A percentile compares a stretch with the other conserved stretches of the same genome.
These are phyloP conservation scores for Onychomys torridus DNA, from an alignment of 2,797 vertebrate genomes.

Conservation along the genomic window DNA sequence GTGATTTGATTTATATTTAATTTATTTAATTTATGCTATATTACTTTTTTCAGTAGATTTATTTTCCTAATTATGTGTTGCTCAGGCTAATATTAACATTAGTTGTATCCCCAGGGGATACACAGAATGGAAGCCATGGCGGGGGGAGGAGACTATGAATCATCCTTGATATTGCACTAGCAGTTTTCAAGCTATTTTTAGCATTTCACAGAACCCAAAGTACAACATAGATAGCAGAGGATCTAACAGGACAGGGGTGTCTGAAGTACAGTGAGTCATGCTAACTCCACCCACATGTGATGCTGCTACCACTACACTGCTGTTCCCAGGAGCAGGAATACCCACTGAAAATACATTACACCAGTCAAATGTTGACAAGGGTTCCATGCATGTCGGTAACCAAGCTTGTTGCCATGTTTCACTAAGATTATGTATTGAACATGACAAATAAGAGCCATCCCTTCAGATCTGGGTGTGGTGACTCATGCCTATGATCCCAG, in stretches of 20 bases:
- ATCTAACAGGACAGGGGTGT: neutral
- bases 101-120: slow-evolving; percentile 55
- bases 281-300: neutral
- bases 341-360: neutral
- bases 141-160: neutral
- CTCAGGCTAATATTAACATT: slow-evolving; percentile 70
- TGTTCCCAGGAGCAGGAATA: neutral
- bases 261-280: neutral
- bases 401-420: neutral
- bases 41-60: slow-evolving; percentile 74
- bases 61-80: slow-evolving; percentile 73
- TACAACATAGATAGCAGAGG: neutral
- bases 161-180: neutral
- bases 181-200: slow-evolving; percentile 14
- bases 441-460: neutral
- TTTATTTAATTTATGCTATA: slow-evolving; percentile 74
- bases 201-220: neutral
- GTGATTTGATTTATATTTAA: slow-evolving; percentile 74
- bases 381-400: neutral
- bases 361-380: neutral
- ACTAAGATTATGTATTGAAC: neutral
- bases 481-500: neutral
- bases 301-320: neutral
- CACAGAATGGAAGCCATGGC: neutral
- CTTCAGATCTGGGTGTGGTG: neutral